These are phyloP conservation scores for Danio albolineatus DNA, from an alignment of 2,797 vertebrate species.

Conservation along the genomic window DNA sequence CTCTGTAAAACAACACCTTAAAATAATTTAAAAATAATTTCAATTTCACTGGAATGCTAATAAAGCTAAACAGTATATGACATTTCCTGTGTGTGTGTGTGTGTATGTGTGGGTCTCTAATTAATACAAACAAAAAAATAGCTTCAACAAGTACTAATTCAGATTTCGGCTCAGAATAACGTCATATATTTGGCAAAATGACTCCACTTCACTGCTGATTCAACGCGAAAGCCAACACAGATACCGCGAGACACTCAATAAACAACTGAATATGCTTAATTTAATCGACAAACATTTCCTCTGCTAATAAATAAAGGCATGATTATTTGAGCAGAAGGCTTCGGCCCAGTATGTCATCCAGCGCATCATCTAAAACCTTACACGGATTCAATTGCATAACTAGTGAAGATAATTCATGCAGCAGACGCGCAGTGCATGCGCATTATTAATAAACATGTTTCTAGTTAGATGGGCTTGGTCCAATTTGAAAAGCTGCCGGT, in stretches of 20 bases:
- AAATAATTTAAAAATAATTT: too few relatives aligned
- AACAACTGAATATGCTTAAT: slow-evolving; percentile 2
- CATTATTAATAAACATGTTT: slow-evolving; percentile 44
- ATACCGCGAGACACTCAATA: slow-evolving; percentile 16
- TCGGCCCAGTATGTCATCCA: background rate
- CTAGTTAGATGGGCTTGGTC: background rate
- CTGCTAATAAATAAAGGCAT: slow-evolving; percentile 29
- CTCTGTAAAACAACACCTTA: too few relatives aligned
- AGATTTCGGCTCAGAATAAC: background rate
- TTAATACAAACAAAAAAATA: background rate
- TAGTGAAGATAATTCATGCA: slow-evolving; percentile 14
- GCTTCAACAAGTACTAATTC: background rate
- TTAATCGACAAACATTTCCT: slow-evolving; percentile 40
- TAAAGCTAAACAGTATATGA: too few relatives aligned
- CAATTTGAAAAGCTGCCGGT: slow-evolving; percentile 7
- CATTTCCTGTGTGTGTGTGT: too few relatives aligned
- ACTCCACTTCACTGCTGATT: background rate
- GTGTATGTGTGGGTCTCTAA: too few relatives aligned
- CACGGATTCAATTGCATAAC: slow-evolving; percentile 30
- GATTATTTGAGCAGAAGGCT: slow-evolving; percentile 24
- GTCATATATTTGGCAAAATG: background rate
- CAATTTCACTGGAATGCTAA: too few relatives aligned
- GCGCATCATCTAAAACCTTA: slow-evolving; percentile 13
- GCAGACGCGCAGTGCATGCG: background rate
- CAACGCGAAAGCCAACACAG: background rate